Evolutionary conservation across 2,888 invertebrate species (phyloP), one percentile per base, ranked within the genome.

Genomic region (Pristionchus fissidentatus): DNA sequence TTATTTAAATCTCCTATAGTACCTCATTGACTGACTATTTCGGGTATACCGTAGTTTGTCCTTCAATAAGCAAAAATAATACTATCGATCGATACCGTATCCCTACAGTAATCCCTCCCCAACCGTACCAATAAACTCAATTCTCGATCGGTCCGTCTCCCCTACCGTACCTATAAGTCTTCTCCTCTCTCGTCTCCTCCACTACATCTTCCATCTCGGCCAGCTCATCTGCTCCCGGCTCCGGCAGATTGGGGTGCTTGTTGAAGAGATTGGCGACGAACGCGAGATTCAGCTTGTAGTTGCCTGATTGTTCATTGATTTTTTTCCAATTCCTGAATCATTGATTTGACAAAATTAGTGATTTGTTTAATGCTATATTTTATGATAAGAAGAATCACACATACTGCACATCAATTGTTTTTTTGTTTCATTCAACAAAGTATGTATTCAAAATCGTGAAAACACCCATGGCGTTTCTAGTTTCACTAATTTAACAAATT

Each of bases 181-280:
- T 91, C 84, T 92, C 92, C 83, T 92, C 92, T 10, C 91, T 88
- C 4, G 92, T 92, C 83, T 92, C 92, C 83, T 92, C 89, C 62
- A 89, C 84, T 38, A 88, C 87, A 22, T 87, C 90, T 29, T 55
- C 85, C 89, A 84, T 82, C 89, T 90, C 88, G 78, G 90, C 85
- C 62, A 66, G 19, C 43, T 90, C 92, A 84, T 90, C 89, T 3
- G 91, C 92, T 73, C 88, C 92, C 15, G 91, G 92, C 75, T 95
- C 95, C 87, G 96, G 95, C 89, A 99, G 94, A 0, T 96, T 97
- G 0, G 98, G 98, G 93, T 97, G 97, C 93, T 97, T 98, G 94
- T 99, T 99, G 94, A 99, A 99, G 92, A 99, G 94, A 93, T 99
- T 99, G 87, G 99, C 99, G 15, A 99, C 98, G 93, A 98, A 99